Evolutionary conservation across 2,797 vertebrate genomes (phyloP), one percentile per base, ranked within the genome.

Genomic region (Scarus forsteni): DNA sequence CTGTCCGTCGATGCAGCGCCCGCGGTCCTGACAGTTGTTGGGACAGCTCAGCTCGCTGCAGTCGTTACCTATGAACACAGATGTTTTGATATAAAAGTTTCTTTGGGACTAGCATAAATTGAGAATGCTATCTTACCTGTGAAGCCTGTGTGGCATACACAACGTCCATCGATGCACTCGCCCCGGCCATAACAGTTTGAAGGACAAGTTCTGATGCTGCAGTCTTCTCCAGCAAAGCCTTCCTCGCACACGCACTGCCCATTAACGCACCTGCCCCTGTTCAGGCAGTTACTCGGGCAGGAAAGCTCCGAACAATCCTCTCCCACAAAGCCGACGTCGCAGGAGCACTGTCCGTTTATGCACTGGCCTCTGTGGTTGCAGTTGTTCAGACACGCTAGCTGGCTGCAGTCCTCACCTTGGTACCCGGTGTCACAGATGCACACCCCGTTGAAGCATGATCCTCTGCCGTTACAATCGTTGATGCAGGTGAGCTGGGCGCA

Each of bases 401-500:
- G 94, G 1, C 90, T 89, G 0, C 98, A 99, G 86, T 97, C 96
- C 0, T 93, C 88, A 0, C 96, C 96, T 0, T 91, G 77, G 87
- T 94, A 98, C 0, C 95, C 97, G 0, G 81, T 56, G 0, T 97
- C 92, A 3, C 98, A 99, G 76, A 96, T 67, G 0, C 98, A 99
- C 19, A 12, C 80, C 1, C 97, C 97, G 0, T 85, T 81, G 19
- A 94, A 35, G 27, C 98, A 99, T 0, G 86, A 90, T 0, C 98
- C 98, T 0, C 87, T 92, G 62, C 76, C 64, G 35, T 93, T 95
- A 53, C 98, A 99, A 77, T 97, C 93, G 0, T 91, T 92, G 0
- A 96, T 96, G 76, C 98, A 99, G 54, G 94, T 92, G 76, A 90
- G 90, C 46, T 90, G 81, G 0, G 95, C 86, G 80, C 98, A 99